Percentiles rank a stretch among this genome's conserved stretches.
phyloP scores from a whole-genome alignment of 2,797 vertebrate species.

The Geotrypetes seraphini region DNA sequence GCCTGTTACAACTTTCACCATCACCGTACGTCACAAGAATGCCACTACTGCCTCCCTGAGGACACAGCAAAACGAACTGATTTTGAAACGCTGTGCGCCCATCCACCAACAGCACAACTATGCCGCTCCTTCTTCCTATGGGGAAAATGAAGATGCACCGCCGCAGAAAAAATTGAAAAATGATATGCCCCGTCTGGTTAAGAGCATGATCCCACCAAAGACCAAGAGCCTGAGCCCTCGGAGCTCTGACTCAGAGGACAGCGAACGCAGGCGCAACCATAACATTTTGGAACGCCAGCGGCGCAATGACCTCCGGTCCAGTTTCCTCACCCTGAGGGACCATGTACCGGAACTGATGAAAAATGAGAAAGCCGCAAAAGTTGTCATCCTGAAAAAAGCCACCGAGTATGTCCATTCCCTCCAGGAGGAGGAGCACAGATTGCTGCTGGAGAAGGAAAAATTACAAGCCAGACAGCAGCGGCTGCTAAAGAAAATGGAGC shows the following conservation, averaged over 20 bases:
- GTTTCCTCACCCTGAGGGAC: conserved; percentile 90
- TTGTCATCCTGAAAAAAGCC: conserved; percentile 96
- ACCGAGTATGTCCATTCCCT: conserved; percentile 85
- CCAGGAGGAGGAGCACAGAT: conserved; percentile 73
- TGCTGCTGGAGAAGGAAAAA: conserved; percentile 83
- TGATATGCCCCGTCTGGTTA: conserved; percentile 54
- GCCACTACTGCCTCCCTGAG: conserved; percentile 42
- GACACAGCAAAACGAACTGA: conserved; percentile 65
- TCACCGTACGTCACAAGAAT: conserved; percentile 66
- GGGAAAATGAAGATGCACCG: conserved; percentile 68
- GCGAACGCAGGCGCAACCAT: conserved; percentile 90
- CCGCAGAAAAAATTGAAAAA: conserved; percentile 79
- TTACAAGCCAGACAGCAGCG: conserved; percentile 77
- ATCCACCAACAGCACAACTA: conserved; percentile 98
- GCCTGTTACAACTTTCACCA: conserved; percentile 65
- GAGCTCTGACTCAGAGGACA: conserved; percentile 91
- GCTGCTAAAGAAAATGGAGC: conserved; percentile 80
- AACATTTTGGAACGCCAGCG: conserved; percentile 95
- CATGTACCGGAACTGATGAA: conserved; percentile 89
- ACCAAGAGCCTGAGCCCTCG: conserved; percentile 63
- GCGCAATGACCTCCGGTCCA: conserved; percentile 91
- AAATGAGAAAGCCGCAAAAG: conserved; percentile 95
- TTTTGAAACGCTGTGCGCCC: conserved; percentile 76
- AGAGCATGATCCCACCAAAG: conserved; percentile 47
- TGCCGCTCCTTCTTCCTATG: conserved; percentile 83